Evolutionary conservation across 64 coral and sea anemone genomes (phyloP).

Genomic region (Catalaphyllia jardinei): DNA sequence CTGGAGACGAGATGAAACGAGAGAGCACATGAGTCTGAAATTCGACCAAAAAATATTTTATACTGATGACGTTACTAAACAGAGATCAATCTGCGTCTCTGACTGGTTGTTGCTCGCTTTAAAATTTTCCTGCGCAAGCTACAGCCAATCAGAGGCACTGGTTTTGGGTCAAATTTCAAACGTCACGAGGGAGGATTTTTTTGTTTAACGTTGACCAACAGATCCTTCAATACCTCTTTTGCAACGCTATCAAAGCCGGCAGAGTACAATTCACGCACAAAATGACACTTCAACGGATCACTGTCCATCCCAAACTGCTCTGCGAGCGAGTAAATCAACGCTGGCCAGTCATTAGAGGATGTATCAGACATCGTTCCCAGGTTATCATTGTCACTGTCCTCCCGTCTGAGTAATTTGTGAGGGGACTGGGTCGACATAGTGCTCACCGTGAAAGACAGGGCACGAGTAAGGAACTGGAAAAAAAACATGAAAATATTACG

Average conservation of each 20-base stretch:
- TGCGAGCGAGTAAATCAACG: slow-evolving; percentile 64
- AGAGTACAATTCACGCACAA: slow-evolving; percentile 78
- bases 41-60: too few relatives aligned
- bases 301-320: slow-evolving; percentile 79
- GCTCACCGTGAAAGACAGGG: slow-evolving; percentile 58
- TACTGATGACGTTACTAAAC: too few relatives aligned
- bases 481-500: neutral
- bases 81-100: too few relatives aligned
- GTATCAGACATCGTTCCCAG: neutral
- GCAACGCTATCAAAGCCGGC: slow-evolving; percentile 68
- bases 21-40: too few relatives aligned
- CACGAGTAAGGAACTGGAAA: slow-evolving; percentile 70
- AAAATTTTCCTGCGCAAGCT: too few relatives aligned
- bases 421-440: slow-evolving; percentile 20
- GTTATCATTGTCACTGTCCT: slow-evolving; percentile 32
- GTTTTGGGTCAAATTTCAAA: too few relatives aligned
- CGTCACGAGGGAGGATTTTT: too few relatives aligned
- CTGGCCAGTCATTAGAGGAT: slow-evolving; percentile 67
- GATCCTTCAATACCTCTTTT: slow-evolving; percentile 59
- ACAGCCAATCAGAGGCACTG: too few relatives aligned
- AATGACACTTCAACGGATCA: slow-evolving; percentile 71
- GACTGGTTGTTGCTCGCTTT: too few relatives aligned
- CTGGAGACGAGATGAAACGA: too few relatives aligned
- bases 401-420: slow-evolving; percentile 1
- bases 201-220: neutral